Evolutionary conservation across 1,140 invertebrate species (phyloP).

Genomic region (Bombus superbus): DNA sequence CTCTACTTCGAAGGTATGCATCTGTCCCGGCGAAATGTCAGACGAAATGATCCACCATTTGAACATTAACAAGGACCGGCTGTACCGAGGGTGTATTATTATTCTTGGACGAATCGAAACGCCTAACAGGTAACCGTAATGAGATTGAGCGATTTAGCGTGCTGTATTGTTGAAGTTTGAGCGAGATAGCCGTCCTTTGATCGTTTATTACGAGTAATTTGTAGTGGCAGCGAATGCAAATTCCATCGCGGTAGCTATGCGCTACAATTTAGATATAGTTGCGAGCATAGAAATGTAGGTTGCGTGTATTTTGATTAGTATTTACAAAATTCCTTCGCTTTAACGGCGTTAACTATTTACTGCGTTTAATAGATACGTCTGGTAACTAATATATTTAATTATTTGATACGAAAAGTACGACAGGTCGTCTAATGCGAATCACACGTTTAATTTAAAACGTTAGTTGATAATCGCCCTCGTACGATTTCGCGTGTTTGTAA

Average conservation of each 20-base stretch:
- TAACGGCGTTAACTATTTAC: no score
- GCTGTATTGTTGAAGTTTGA: not conserved
- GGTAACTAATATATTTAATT: no score
- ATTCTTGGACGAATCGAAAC: not conserved
- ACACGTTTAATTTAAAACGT: no score
- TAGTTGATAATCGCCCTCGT: no score
- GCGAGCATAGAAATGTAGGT: not conserved
- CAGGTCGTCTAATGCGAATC: no score
- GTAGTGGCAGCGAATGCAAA: not conserved
- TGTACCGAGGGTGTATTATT: not conserved
- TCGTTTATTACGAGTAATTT: not conserved
- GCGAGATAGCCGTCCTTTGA: not conserved
- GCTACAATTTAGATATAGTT: not conserved
- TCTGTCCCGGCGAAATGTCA: not conserved
- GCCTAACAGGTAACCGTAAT: not conserved
- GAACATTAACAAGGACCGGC: no score
- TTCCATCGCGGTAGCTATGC: not conserved
- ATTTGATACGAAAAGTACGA: no score
- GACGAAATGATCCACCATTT: not conserved
- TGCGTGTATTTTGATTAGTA: not conserved
- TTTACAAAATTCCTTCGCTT: not conserved
- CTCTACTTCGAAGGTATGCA: not conserved
- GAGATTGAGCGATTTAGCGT: not conserved
- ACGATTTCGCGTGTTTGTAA: no score
- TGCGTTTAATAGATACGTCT: no score